Conservation (phyloP, 2,113 vertebrate genomes). For the Gasterosteus aculeatus region DNA sequence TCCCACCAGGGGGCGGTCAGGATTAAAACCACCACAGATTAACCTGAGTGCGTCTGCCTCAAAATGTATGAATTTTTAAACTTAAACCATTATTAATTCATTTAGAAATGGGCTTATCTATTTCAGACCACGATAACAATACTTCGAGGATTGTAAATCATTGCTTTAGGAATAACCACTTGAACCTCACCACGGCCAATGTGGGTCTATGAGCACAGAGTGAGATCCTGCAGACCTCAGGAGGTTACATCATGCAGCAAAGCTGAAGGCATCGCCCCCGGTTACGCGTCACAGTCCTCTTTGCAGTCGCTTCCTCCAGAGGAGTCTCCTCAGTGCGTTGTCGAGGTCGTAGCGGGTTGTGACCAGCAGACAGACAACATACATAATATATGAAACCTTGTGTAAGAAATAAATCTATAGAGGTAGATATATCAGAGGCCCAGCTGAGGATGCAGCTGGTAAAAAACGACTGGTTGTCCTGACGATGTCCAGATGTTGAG, state of each 20-base stretch:
- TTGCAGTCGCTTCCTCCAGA: conserved; percentile 29
- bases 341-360: not conserved
- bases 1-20: conserved; percentile 46
- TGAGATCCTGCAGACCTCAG: not conserved
- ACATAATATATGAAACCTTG: not conserved
- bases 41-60: not conserved
- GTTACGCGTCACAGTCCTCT: conserved; percentile 61
- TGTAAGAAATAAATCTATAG: too few species aligned
- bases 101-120: not conserved
- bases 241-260: conserved; percentile 63
- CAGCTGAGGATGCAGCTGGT: not conserved
- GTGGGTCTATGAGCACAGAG: not conserved
- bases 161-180: not conserved
- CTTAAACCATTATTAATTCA: not conserved
- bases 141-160: not conserved
- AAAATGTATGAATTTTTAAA: not conserved
- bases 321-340: not conserved
- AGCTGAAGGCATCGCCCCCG: conserved; percentile 43
- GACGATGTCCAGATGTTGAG: conserved; percentile 44
- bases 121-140: not conserved
- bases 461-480: not conserved
- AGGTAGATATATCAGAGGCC: not conserved
- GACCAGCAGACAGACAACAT: not conserved
- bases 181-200: not conserved
- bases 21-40: not conserved